Conservation (phyloP, 2,113 vertebrate genomes). For the Scytalopus superciliaris region DNA sequence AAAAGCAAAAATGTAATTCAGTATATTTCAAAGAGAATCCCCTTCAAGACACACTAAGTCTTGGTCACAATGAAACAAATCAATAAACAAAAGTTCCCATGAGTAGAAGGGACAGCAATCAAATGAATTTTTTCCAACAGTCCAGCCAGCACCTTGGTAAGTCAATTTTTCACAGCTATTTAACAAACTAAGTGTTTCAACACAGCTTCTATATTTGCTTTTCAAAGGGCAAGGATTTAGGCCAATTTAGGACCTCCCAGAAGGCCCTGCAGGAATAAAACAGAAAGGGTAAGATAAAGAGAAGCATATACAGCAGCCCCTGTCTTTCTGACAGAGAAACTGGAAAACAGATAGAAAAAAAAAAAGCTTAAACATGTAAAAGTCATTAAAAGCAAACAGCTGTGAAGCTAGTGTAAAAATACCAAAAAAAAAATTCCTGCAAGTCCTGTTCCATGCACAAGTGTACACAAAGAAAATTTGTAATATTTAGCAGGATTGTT, state of each 20-base stretch:
- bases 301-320: background rate
- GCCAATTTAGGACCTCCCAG: background rate
- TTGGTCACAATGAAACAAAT: background rate
- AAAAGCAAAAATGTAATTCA: background rate
- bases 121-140: background rate
- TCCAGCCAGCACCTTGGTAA: background rate
- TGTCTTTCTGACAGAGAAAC: background rate
- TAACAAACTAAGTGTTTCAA: background rate
- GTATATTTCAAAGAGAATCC: background rate
- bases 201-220: background rate
- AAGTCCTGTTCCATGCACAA: background rate
- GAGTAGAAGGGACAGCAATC: background rate
- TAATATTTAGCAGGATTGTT: background rate
- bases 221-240: background rate
- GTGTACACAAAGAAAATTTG: background rate
- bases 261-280: background rate
- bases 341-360: background rate
- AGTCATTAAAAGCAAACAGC: background rate
- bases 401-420: background rate
- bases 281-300: background rate
- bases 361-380: background rate
- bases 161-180: background rate
- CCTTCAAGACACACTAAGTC: background rate
- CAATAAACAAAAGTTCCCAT: background rate
- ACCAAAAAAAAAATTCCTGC: background rate